A percentile compares a stretch with the other conserved stretches of the same genome.
phyloP scores from a whole-genome alignment of 2,113 vertebrate species.

The Octodon degus region DNA sequence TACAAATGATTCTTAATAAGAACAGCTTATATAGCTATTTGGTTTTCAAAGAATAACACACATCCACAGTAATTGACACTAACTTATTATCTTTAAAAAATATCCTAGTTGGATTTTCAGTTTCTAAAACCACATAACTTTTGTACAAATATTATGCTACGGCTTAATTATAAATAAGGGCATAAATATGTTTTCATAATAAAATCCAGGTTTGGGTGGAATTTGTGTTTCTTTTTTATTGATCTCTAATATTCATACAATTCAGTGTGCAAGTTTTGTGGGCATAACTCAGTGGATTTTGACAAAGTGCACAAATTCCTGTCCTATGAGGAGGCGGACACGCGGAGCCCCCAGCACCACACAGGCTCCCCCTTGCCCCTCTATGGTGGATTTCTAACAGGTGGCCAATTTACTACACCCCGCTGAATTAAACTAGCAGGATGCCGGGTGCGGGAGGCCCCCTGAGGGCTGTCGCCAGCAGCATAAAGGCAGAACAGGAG shows the following conservation, averaged over 20 bases:
- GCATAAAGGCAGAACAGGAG: no score
- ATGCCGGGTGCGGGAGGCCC: no score
- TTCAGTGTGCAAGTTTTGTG: neutral
- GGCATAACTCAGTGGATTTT: neutral
- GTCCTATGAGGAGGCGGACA: neutral
- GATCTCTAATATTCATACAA: neutral
- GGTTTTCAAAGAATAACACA: constrained; percentile 31
- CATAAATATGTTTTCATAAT: constrained; percentile 12
- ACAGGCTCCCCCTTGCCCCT: neutral
- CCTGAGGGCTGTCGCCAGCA: no score
- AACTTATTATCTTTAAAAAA: constrained; percentile 22
- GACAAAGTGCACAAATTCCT: neutral
- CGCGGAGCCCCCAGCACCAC: neutral
- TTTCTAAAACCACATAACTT: constrained; percentile 40
- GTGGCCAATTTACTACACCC: no score
- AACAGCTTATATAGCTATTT: constrained; percentile 23
- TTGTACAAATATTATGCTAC: neutral
- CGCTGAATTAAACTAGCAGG: no score
- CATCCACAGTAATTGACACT: neutral
- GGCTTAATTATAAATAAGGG: neutral
- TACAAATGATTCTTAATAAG: constrained; percentile 47
- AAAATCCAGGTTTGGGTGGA: neutral
- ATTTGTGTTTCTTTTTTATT: neutral
- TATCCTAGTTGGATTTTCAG: neutral
- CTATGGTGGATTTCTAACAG: no score